Evolutionary conservation across 2,888 invertebrate species (phyloP), one percentile per base, ranked within the genome.

Genomic region (Scaptomyza parva): DNA sequence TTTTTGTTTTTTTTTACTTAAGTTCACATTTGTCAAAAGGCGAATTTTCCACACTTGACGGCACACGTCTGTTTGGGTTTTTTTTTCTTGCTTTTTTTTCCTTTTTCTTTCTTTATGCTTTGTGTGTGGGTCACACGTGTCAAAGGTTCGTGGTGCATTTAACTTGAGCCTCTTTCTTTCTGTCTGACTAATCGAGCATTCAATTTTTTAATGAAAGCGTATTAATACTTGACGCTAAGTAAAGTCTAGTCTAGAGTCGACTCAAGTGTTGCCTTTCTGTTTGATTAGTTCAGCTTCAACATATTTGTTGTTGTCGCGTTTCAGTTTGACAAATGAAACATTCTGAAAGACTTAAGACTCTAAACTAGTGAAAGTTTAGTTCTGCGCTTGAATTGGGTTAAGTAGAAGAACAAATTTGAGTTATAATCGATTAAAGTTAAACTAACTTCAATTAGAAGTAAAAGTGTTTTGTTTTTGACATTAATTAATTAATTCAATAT

Each of bases 31-130:
- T 87, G 86, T 85, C 84, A 85, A 82, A 84, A 85, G 81, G 75
- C 82, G 72, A 86, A 86, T 86, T 84, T 86, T 85, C 78, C 79
- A 85, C 84, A 84, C 87, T 84, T 84, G 84, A 84, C 72, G 86
- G 87, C 85, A 81, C 84, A 86, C 76, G 76, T 78, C 64, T 64
- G 59, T 50, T 37, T 63, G 28, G 50, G 37, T 54, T 64, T 53
- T 60, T 9, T 54, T 30, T 7, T 30, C 28, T 17, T 20, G 22
- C n/a, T 41, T 24, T 44, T 30, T 35, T 41, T 20, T 40, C 37
- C 37, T 18, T 26, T 40, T 11, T 35, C 18, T 45, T 12, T 17
- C 2, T 22, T 11, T 35, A 7, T 47, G 8, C 20, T 35, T 26
- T 40, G 52, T 59, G 54, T 40, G 45, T 6, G 37, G 17, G 37